These are phyloP conservation scores for Protobothrops flavoviridis DNA, from an alignment of 2,113 vertebrate species.

Conservation along the genomic window DNA sequence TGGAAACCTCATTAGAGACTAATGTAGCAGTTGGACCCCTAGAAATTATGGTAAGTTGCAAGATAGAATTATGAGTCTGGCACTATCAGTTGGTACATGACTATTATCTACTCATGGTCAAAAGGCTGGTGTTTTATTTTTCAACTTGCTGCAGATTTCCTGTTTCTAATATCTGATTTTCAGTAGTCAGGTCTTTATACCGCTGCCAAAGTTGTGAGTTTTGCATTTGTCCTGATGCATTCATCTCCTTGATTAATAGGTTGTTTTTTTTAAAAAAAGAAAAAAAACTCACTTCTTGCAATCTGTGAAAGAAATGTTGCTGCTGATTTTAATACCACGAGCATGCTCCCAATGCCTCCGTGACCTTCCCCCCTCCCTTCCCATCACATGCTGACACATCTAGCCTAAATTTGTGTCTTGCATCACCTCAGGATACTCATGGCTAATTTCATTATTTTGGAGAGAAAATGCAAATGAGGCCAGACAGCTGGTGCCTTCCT, in stretches of 20 bases:
- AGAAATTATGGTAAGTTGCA: accelerated
- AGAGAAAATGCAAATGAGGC: conserved; percentile 94
- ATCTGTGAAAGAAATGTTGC: conserved; percentile 18
- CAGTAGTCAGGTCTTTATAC: accelerated
- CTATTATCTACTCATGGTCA: neutral
- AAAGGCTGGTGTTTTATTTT: accelerated
- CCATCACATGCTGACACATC: conserved; percentile 75
- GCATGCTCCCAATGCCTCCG: conserved; percentile 52
- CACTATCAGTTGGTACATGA: conserved; percentile 21
- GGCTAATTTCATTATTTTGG: conserved; percentile 98
- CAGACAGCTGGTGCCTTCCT: conserved; percentile 93
- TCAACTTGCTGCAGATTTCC: neutral
- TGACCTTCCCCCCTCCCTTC: conserved; percentile 77
- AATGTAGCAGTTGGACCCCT: conserved; percentile 7
- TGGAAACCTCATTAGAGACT: neutral
- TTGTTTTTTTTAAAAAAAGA: neutral
- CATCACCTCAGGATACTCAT: conserved; percentile 96
- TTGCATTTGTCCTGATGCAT: neutral
- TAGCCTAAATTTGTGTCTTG: conserved; percentile 77
- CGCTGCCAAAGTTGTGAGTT: accelerated
- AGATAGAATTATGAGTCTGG: neutral
- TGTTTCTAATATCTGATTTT: accelerated
- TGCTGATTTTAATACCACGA: conserved; percentile 50
- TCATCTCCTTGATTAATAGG: accelerated
- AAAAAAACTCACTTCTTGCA: conserved; percentile 11